phyloP scores from a whole-genome alignment of 1,140 invertebrate species.

The Diploscapter pachys region DNA sequence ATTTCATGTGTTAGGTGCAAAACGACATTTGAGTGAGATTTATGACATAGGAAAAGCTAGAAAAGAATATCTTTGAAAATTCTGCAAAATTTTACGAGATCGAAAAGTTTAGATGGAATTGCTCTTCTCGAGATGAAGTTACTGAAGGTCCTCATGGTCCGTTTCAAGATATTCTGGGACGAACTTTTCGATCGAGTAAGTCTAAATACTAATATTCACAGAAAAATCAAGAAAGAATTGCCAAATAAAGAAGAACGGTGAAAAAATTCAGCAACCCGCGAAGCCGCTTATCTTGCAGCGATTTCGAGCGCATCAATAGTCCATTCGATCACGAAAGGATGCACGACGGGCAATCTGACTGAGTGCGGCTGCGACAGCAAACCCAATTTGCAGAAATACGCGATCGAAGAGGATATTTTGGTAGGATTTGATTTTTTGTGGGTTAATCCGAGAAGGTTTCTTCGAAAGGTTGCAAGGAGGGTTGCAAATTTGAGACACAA shows the following conservation, averaged over 20 bases:
- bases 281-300: slow-evolving; percentile 70
- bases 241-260: slow-evolving; percentile 18
- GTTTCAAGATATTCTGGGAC: slow-evolving; percentile 43
- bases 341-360: slow-evolving; percentile 69
- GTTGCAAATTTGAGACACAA: no score
- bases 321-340: slow-evolving; percentile 68
- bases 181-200: slow-evolving; percentile 36
- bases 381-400: slow-evolving; percentile 64
- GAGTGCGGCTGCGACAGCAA: slow-evolving; percentile 69
- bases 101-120: slow-evolving; percentile 42
- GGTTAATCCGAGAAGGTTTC: background rate
- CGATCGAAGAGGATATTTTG: slow-evolving; percentile 53
- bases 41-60: no score
- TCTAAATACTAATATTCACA: background rate
- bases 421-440: no score
- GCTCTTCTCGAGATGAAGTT: slow-evolving; percentile 39
- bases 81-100: background rate
- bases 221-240: no score
- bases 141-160: slow-evolving; percentile 21
- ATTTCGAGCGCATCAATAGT: slow-evolving; percentile 70
- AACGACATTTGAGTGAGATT: no score
- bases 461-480: background rate
- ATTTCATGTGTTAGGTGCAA: background rate
- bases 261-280: slow-evolving; percentile 62
- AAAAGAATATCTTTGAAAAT: no score